Evolutionary conservation across 2,888 invertebrate genomes (phyloP).

Genomic region (Plebejus anna): DNA sequence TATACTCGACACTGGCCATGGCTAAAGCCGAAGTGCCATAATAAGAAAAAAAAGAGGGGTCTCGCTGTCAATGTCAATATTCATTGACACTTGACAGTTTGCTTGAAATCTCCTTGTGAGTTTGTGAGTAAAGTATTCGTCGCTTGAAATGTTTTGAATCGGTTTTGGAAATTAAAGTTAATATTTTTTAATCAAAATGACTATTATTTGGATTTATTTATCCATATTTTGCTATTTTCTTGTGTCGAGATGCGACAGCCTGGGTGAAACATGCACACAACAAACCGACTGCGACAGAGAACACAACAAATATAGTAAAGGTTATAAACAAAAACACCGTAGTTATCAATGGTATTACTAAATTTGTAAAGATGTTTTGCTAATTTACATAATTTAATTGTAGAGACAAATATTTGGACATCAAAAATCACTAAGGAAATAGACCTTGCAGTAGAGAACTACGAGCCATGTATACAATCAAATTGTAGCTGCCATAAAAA

Average conservation of each 20-base stretch:
- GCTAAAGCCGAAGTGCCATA: too few species aligned
- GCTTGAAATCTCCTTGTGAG: too few species aligned
- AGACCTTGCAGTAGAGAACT: slow-evolving; percentile 67
- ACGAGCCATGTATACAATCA: slow-evolving; percentile 75
- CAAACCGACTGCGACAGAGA: slow-evolving; percentile 32
- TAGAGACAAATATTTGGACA: slow-evolving; percentile 72
- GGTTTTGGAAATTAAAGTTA: too few species aligned
- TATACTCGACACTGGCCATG: too few species aligned
- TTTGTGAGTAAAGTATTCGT: too few species aligned
- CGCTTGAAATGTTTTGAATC: too few species aligned
- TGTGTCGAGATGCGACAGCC: slow-evolving; percentile 26
- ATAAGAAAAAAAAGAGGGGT: too few species aligned
- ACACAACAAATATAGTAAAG: slow-evolving; percentile 43
- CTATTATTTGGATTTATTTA: background rate
- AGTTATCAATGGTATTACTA: background rate
- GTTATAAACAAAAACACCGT: slow-evolving; percentile 32
- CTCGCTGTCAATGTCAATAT: too few species aligned
- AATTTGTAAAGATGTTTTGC: background rate
- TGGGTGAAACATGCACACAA: slow-evolving; percentile 36
- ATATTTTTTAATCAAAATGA: background rate
- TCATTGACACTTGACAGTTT: too few species aligned
- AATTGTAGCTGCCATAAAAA: slow-evolving; percentile 83
- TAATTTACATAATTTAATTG: slow-evolving; percentile 39
- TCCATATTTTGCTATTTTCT: slow-evolving; percentile 9
- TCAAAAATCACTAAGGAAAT: slow-evolving; percentile 66